phyloP scores from a whole-genome alignment of 2,797 vertebrate genomes.

The Hafferia zeledoni region DNA sequence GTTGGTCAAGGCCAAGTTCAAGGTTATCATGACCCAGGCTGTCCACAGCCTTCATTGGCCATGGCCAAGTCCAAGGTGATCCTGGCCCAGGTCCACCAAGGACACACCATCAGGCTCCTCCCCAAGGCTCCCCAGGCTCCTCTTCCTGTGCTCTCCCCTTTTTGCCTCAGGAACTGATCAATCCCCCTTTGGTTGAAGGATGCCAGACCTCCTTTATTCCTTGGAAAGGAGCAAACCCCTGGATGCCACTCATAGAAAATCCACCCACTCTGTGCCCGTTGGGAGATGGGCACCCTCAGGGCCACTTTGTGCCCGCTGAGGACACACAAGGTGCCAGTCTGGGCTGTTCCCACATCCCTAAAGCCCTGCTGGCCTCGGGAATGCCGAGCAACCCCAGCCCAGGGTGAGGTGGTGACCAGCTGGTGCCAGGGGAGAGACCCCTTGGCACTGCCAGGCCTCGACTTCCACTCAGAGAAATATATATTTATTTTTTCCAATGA shows the following conservation, averaged over 20 bases:
- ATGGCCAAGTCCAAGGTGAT: accelerated
- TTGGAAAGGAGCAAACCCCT: background rate
- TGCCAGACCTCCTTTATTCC: background rate
- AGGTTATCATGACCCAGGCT: background rate
- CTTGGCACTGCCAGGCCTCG: background rate
- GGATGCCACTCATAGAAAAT: slow-evolving; percentile 8
- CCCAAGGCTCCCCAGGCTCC: too few species aligned
- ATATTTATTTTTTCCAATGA: background rate
- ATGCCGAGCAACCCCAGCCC: background rate
- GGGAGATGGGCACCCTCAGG: accelerated
- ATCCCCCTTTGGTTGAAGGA: background rate
- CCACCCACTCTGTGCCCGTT: background rate
- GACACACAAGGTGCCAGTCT: accelerated
- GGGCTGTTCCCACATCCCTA: background rate
- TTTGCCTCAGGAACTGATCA: background rate
- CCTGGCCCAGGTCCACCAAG: accelerated
- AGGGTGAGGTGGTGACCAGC: background rate
- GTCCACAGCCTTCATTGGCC: background rate
- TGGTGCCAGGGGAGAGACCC: accelerated
- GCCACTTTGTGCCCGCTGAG: background rate
- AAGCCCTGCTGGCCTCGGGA: accelerated
- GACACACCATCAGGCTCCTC: accelerated
- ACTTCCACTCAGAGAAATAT: background rate
- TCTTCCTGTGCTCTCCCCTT: background rate
- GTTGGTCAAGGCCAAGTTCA: background rate